A percentile compares a stretch with the other conserved stretches of the same genome.
Conservation (phyloP, 2,113 vertebrate species). For the Chitala chitala region DNA sequence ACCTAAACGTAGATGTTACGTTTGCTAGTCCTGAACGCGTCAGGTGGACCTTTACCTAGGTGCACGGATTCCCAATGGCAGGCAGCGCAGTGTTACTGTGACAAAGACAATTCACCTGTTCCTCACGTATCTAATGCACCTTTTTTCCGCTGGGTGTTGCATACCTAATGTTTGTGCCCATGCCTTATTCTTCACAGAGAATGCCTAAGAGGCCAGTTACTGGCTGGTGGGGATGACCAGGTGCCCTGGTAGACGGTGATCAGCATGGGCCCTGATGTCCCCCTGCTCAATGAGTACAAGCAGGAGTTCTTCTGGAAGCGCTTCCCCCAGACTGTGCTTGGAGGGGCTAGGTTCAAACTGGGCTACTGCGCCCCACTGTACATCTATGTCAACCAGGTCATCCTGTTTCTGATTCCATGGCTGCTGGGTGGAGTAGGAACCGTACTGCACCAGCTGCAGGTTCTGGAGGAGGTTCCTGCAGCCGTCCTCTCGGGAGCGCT, state of each 20-base stretch:
- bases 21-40: too few relatives aligned
- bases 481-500: conserved; percentile 78
- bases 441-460: conserved; percentile 74
- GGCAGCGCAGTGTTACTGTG: neutral
- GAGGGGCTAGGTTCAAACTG: conserved; percentile 84
- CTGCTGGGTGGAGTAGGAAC: conserved; percentile 83
- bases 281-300: conserved; percentile 95
- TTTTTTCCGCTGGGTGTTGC: neutral
- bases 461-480: conserved; percentile 71
- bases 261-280: conserved; percentile 97
- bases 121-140: too few relatives aligned
- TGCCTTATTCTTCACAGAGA: neutral
- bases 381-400: conserved; percentile 83
- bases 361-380: conserved; percentile 90
- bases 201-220: neutral
- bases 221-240: conserved; percentile 48
- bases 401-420: conserved; percentile 90
- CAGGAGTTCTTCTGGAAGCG: conserved; percentile 98
- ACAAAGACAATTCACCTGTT: too few relatives aligned
- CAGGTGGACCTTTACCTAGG: neutral
- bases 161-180: neutral
- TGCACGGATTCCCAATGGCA: neutral
- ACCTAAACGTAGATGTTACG: neutral
- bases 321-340: conserved; percentile 89
- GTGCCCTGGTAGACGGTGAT: conserved; percentile 53